A percentile compares a stretch with the other conserved stretches of the same genome.
These are phyloP conservation scores for Colletes latitarsis DNA, from an alignment of 1,140 invertebrate species.

Conservation along the genomic window DNA sequence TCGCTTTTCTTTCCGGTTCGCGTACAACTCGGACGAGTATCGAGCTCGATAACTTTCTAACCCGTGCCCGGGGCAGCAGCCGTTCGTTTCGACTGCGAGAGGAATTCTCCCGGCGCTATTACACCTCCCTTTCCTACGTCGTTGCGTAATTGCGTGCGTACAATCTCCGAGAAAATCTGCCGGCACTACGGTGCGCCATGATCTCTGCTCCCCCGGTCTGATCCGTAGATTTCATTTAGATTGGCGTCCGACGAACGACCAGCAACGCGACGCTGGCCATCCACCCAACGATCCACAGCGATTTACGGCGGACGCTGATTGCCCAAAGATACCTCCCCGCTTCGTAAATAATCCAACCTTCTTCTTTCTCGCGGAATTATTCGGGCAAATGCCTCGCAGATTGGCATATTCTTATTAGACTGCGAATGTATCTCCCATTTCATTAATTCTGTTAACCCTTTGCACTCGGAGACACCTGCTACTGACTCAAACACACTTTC, in stretches of 20 bases:
- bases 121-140: constrained; percentile 38
- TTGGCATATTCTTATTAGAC: too few species aligned
- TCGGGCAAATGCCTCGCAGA: too few species aligned
- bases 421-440: too few species aligned
- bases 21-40: neutral
- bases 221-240: constrained; percentile 71
- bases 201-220: constrained; percentile 50
- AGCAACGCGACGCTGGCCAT: constrained; percentile 22
- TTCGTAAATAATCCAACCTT: constrained; percentile 6
- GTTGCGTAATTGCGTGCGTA: constrained; percentile 72
- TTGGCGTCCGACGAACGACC: constrained; percentile 41
- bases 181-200: constrained; percentile 45
- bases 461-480: too few species aligned
- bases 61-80: neutral
- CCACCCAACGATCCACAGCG: constrained; percentile 8
- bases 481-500: too few species aligned
- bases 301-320: constrained; percentile 41
- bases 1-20: too few species aligned
- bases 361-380: neutral
- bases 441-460: too few species aligned
- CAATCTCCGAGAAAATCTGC: constrained; percentile 67
- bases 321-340: constrained; percentile 26
- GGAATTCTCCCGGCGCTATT: constrained; percentile 29
- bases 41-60: neutral
- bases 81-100: constrained; percentile 15